A percentile compares a stretch with the other conserved stretches of the same genome.
Conservation (phyloP, 2,797 vertebrate genomes). For the Capromys pilorides region DNA sequence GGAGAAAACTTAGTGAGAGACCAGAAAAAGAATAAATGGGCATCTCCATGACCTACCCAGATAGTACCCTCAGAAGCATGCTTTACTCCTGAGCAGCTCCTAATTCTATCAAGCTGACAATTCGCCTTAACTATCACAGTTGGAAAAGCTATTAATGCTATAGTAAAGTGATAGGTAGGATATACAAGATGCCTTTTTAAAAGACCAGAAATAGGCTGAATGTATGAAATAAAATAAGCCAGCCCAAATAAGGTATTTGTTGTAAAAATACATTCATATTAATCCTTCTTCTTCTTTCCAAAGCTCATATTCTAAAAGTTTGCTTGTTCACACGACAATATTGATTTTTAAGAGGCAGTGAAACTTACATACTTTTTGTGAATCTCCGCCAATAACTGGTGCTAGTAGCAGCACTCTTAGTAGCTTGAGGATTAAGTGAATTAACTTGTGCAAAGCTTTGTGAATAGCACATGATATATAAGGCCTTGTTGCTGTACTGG, state of each 20-base stretch:
- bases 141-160: neutral
- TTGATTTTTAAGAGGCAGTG: neutral
- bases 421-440: conserved; percentile 8
- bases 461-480: neutral
- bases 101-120: neutral
- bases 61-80: neutral
- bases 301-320: neutral
- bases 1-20: neutral
- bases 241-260: neutral
- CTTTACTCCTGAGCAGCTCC: no score
- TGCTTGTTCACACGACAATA: neutral
- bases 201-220: neutral
- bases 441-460: neutral
- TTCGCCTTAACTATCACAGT: neutral
- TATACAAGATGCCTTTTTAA: neutral
- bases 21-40: neutral
- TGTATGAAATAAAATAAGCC: neutral
- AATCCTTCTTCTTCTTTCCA: neutral
- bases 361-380: neutral
- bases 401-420: neutral
- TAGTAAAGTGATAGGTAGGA: neutral
- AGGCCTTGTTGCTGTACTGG: neutral
- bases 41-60: neutral
- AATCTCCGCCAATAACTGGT: neutral
- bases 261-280: neutral